A percentile compares a stretch with the other conserved stretches of the same genome.
Evolutionary conservation across 1,140 invertebrate genomes (phyloP).

Genomic region (Cataglyphis hispanica): DNA sequence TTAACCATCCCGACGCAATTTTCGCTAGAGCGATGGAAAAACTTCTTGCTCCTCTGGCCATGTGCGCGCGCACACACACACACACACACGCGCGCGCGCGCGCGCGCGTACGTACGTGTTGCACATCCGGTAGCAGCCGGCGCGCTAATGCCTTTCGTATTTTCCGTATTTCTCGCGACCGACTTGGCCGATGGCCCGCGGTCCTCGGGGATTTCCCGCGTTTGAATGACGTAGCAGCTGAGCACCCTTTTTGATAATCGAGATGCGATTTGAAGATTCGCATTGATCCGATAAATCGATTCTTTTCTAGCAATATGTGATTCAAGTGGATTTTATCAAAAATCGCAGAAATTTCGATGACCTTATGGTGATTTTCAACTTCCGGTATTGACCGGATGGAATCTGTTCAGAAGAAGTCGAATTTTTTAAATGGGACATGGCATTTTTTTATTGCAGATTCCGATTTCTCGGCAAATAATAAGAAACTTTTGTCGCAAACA

Average conservation of each 20-base stretch:
- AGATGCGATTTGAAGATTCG: background rate
- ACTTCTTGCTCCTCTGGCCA: conserved; percentile 50
- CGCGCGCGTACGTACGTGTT: background rate
- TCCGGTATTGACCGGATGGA: no score
- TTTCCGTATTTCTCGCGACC: conserved; percentile 43
- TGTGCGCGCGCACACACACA: background rate
- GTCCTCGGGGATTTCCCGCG: background rate
- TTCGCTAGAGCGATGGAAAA: conserved; percentile 69
- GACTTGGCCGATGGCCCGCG: conserved; percentile 22
- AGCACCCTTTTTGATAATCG: conserved; percentile 12
- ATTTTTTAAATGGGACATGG: no score
- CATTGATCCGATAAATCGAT: conserved; percentile 16
- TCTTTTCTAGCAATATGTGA: background rate
- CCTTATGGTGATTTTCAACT: no score
- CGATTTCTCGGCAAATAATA: no score
- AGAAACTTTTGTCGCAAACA: no score
- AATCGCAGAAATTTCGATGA: no score
- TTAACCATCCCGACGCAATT: conserved; percentile 69
- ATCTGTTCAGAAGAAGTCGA: no score
- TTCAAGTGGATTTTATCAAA: no score
- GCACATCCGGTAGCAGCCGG: conserved; percentile 6
- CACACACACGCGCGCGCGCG: no score
- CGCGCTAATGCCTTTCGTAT: conserved; percentile 46
- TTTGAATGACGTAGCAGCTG: conserved; percentile 35
- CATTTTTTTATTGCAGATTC: no score